Evolutionary conservation across 2,888 invertebrate genomes (phyloP), one percentile per base, ranked within the genome.

Genomic region (Psylliodes chrysocephalus): DNA sequence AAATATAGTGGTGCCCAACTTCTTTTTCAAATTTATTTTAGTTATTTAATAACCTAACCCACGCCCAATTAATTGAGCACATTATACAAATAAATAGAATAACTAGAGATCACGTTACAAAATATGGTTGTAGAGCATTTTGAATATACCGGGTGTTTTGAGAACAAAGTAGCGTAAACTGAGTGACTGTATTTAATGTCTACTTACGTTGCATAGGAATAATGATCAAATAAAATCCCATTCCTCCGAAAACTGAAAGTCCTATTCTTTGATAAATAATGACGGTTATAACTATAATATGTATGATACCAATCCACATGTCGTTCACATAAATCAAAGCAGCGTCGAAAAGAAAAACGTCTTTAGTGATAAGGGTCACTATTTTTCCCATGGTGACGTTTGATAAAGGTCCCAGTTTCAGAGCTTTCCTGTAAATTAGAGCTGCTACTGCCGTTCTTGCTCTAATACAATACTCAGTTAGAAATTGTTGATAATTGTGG

Each of bases 301-400:
- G 92, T 15, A 94, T 78, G 0, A 96, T 93, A 0, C 95, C 95
- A 62, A 96, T 90, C 94, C 96, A 95, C 30, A 96, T 85, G 79
- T 95, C 96, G 82, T 96, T 96, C 1, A 95, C 80, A 79, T 95
- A 96, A 70, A 93, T 89, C 44, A 94, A 86, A 5, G 93, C 92
- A 75, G 92, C 87, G 80, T 97, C 96, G 80, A 97, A 95, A 54
- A 94, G 88, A 73, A 91, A 91, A 69, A 96, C 93, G 81, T 98
- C 98, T 79, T 96, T 98, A 0, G 96, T 94, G 56, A 98, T 85
- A 12, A 97, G 86, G 76, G 96, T 96, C 30, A 96, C 93, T 65
- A 89, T 86, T 77, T 89, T 88, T 1, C 89, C 89, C 53, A 85
- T 84, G 2, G n/a, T n/a, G n/a, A n/a, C n/a, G n/a, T n/a, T n/a